Conservation (phyloP, 2,113 vertebrate genomes). For the Macrotus californicus region DNA sequence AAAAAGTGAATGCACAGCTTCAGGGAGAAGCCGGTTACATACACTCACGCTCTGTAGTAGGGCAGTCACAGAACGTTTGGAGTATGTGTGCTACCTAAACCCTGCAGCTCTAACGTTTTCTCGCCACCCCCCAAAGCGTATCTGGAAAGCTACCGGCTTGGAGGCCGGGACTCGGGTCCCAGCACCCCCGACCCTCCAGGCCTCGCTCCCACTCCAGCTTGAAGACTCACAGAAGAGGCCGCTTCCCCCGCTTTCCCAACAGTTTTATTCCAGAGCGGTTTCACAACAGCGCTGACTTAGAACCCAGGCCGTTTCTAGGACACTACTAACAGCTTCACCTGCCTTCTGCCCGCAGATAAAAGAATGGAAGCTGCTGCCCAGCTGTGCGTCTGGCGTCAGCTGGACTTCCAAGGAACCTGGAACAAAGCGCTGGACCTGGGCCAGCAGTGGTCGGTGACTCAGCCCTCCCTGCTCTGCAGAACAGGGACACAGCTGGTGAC, state of each 20-base stretch:
- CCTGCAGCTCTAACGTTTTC: not conserved
- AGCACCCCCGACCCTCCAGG: not conserved
- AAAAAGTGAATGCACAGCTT: not conserved
- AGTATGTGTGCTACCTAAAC: not conserved
- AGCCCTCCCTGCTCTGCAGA: not conserved
- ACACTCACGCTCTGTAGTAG: not conserved
- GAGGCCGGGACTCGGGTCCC: no score
- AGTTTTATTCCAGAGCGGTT: constrained; percentile 33
- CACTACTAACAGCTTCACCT: not conserved
- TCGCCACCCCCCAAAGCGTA: not conserved
- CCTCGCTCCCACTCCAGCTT: not conserved
- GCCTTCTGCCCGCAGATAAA: not conserved
- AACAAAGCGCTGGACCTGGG: not conserved
- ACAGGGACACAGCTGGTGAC: not conserved
- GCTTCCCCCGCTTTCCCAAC: not conserved
- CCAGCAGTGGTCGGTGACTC: not conserved
- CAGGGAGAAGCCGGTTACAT: not conserved
- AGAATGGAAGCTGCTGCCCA: accelerated
- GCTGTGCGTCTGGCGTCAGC: not conserved
- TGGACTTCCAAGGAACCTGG: not conserved
- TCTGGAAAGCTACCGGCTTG: not conserved
- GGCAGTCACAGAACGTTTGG: not conserved
- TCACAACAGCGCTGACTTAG: not conserved
- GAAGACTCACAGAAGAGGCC: not conserved
- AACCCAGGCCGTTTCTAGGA: not conserved